Percentiles rank a stretch among this genome's conserved stretches.
Conservation (phyloP, 2,888 invertebrate species). For the Tinea semifulvella region DNA sequence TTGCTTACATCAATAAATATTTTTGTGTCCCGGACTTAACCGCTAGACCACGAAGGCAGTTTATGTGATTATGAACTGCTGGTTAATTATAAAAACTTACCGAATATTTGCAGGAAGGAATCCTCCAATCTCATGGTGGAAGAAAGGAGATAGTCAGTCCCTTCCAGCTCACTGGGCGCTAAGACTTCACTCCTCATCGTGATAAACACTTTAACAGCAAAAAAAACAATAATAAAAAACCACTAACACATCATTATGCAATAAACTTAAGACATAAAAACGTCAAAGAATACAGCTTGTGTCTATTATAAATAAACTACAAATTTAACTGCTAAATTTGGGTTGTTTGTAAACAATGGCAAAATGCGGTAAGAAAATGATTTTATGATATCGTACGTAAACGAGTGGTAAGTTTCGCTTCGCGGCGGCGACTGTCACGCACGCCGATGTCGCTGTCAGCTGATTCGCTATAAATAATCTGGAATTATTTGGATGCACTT, state of each 20-base stretch:
- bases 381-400: conserved; percentile 7
- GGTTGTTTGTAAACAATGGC: not conserved
- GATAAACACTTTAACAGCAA: not conserved
- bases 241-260: conserved; percentile 1
- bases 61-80: too few relatives aligned
- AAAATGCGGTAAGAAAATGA: not conserved
- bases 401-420: conserved; percentile 19
- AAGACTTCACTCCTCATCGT: conserved; percentile 62
- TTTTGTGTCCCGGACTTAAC: too few relatives aligned
- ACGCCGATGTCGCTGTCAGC: conserved; percentile 35
- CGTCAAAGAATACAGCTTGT: too few relatives aligned
- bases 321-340: too few relatives aligned
- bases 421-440: conserved; percentile 18
- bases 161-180: conserved; percentile 66
- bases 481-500: conserved; percentile 48
- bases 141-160: conserved; percentile 69
- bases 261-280: too few relatives aligned
- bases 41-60: too few relatives aligned
- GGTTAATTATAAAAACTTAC: too few relatives aligned
- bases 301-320: too few relatives aligned
- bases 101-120: conserved; percentile 69
- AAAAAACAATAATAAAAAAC: too few relatives aligned
- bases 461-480: conserved; percentile 64
- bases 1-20: too few relatives aligned
- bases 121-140: conserved; percentile 70